Conservation (phyloP, 1,140 invertebrate genomes). For the Drosophila biarmipes region DNA sequence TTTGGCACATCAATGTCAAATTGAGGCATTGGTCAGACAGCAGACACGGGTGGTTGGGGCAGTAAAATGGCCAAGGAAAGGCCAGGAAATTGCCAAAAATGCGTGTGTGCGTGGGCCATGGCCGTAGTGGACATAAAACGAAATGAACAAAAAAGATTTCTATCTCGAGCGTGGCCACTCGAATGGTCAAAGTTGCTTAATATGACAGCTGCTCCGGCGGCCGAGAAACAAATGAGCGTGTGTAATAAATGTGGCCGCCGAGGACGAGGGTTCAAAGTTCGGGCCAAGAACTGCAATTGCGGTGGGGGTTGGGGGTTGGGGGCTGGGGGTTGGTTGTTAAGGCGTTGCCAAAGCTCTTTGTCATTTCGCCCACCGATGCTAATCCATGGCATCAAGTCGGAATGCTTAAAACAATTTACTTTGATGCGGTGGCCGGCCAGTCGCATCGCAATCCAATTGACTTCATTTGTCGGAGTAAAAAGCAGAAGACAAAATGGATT, state of each 20-base stretch:
- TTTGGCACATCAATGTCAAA: constrained; percentile 82
- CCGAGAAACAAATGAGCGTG: constrained; percentile 73
- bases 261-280: constrained; percentile 55
- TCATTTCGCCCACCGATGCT: constrained; percentile 66
- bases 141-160: constrained; percentile 83
- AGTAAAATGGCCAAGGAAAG: constrained; percentile 8
- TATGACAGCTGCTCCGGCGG: constrained; percentile 63
- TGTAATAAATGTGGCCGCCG: constrained; percentile 68
- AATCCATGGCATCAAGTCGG: constrained; percentile 59
- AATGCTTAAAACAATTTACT: constrained; percentile 81
- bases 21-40: constrained; percentile 72
- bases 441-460: constrained; percentile 74
- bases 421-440: constrained; percentile 55
- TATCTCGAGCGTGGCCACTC: constrained; percentile 73
- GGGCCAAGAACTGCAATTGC: constrained; percentile 37
- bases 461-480: constrained; percentile 73
- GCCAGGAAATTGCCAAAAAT: constrained; percentile 73
- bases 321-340: constrained; percentile 51
- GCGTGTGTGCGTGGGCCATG: constrained; percentile 23
- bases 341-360: constrained; percentile 49
- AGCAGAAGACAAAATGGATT: constrained; percentile 75
- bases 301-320: constrained; percentile 21
- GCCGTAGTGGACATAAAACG: constrained; percentile 73
- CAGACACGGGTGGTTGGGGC: constrained; percentile 2
- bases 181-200: constrained; percentile 80